A percentile compares a stretch with the other conserved stretches of the same genome.
Evolutionary conservation across 2,113 vertebrate genomes (phyloP).

Genomic region (Octodon degus): DNA sequence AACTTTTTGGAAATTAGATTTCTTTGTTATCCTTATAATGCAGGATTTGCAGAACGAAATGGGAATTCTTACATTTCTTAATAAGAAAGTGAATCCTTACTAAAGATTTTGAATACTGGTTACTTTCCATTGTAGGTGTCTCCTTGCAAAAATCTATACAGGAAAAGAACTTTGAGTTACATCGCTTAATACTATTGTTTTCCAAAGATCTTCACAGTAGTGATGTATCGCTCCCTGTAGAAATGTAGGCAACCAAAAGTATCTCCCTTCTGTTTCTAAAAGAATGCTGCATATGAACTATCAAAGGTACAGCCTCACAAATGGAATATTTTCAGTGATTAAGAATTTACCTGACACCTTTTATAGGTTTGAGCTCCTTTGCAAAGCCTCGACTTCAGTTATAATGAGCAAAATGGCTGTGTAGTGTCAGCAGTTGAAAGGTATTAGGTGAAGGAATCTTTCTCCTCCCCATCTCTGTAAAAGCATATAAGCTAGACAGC

Average conservation of each 20-base stretch:
- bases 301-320: neutral
- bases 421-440: neutral
- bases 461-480: neutral
- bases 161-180: neutral
- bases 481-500: neutral
- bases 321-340: constrained; percentile 18
- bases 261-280: neutral
- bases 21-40: neutral
- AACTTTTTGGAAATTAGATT: neutral
- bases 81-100: neutral
- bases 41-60: neutral
- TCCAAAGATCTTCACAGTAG: neutral
- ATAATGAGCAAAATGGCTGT: constrained; percentile 28
- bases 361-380: neutral
- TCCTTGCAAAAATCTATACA: neutral
- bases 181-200: neutral
- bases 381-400: neutral
- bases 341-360: constrained; percentile 34
- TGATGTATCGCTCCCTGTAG: neutral
- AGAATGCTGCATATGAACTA: neutral
- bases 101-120: neutral
- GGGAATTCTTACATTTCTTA: neutral
- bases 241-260: neutral
- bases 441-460: neutral
- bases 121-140: neutral